Conservation (phyloP, 2,888 invertebrate genomes). For the Epirrhoe tristata region DNA sequence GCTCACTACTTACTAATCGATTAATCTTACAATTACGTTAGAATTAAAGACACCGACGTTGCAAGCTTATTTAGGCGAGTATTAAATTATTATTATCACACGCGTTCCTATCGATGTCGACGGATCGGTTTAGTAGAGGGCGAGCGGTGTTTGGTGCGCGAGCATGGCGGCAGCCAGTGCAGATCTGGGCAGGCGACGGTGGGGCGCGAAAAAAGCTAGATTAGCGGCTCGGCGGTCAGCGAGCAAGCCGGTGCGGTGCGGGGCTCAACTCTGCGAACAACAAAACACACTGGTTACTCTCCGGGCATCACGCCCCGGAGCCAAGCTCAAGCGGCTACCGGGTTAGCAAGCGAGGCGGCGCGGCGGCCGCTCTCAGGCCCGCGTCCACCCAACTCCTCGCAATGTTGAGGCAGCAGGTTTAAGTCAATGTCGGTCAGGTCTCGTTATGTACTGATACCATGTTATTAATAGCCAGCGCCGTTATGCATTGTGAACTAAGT, state of each 20-base stretch:
- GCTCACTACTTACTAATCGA: constrained; percentile 68
- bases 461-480: constrained; percentile 66
- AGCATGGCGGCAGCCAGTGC: constrained; percentile 81
- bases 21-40: constrained; percentile 82
- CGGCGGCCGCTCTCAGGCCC: constrained; percentile 68
- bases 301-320: constrained; percentile 79
- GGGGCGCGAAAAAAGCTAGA: constrained; percentile 84
- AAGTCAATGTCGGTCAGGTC: constrained; percentile 56
- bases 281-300: constrained; percentile 85
- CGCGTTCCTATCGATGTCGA: constrained; percentile 84
- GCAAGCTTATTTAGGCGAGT: constrained; percentile 84
- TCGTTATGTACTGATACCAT: constrained; percentile 48
- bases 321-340: constrained; percentile 84
- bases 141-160: constrained; percentile 83
- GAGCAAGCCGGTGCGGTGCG: constrained; percentile 84
- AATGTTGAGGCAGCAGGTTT: constrained; percentile 55
- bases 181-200: constrained; percentile 78
- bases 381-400: constrained; percentile 49
- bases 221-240: constrained; percentile 85
- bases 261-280: constrained; percentile 86
- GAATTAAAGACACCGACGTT: constrained; percentile 83
- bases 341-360: constrained; percentile 77
- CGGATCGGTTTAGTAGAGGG: constrained; percentile 82
- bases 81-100: constrained; percentile 82
- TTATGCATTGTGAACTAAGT: constrained; percentile 56